Base-by-base conservation (phyloP, 2,888 invertebrate species). In the Tetranychus truncatus region DNA sequence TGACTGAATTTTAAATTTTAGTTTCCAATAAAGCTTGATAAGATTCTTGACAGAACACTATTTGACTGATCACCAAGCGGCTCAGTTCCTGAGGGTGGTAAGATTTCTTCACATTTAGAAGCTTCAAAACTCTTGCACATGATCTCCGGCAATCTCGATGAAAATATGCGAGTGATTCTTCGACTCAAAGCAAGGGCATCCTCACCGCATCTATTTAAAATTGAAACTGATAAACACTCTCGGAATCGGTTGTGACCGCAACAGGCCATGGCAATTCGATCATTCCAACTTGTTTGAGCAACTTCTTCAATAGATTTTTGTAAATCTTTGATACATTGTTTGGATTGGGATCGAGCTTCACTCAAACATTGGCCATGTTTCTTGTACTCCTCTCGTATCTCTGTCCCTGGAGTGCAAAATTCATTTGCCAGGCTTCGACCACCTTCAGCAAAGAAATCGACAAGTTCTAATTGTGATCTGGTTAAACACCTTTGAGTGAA, bases 291-390 rank as follows among this genome's bases (percentile, higher is more conserved):
- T 1, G 78, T 77, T 21, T 67, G 75, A 45, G 77, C 20, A 9
- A 76, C 55, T 20, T 71, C 75, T 75, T 79, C 79, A 11, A 79
- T 72, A 11, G 77, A 77, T 21, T 76, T 77, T 73, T 79, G 79
- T 34, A 79, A 74, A 46, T 79, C 79, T 55, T 77, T 78, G 9
- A 78, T 72, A 69, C 79, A 79, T 34, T 74, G 20, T 24, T 21
- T 69, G 1, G 69, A 69, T 21, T 18, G 11, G 11, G 69, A 18
- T 69, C 69, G 69, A 11, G 77, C 79, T 34, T 78, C 77, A 45
- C 78, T 78, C 5, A 79, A 76, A 67, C 79, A 79, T 4, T 77
- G 75, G 5, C 79, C 79, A 45, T 79, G 79, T 55, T 79, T 78
- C 46, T 78, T 74, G 24, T 79, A 79, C 45, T 45, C 8, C 34